Evolutionary conservation across 1,140 invertebrate species (phyloP).

Genomic region (Stegodyphus dumicola): DNA sequence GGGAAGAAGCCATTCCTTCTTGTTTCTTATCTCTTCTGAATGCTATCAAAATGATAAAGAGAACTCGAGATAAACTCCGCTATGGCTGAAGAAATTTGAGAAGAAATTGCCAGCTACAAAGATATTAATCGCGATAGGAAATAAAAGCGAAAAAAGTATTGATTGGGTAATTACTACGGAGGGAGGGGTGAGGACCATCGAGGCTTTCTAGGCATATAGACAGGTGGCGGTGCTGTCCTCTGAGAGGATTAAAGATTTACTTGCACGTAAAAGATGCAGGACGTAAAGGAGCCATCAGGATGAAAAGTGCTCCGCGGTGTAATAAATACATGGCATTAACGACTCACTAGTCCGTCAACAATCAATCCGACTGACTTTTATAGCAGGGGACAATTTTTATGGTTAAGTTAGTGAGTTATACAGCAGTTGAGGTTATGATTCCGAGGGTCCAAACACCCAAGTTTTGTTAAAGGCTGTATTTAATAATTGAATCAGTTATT

Average conservation of each 20-base stretch:
- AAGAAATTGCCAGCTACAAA: slow-evolving; percentile 46
- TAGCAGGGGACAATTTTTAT: neutral
- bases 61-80: slow-evolving; percentile 41
- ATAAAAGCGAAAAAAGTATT: slow-evolving; percentile 55
- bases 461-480: no score
- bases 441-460: no score
- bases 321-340: slow-evolving; percentile 50
- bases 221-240: slow-evolving; percentile 34
- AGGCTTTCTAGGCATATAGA: slow-evolving; percentile 27
- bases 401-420: no score
- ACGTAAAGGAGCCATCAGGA: slow-evolving; percentile 6
- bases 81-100: slow-evolving; percentile 45
- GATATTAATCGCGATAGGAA: slow-evolving; percentile 54
- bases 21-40: slow-evolving; percentile 58
- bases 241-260: slow-evolving; percentile 55
- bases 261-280: slow-evolving; percentile 40
- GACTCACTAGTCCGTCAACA: slow-evolving; percentile 9
- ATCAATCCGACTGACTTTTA: slow-evolving; percentile 1
- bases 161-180: slow-evolving; percentile 49
- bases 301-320: slow-evolving; percentile 50
- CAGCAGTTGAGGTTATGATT: no score
- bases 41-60: slow-evolving; percentile 60
- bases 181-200: neutral
- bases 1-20: slow-evolving; percentile 51
- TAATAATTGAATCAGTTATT: no score